These are phyloP conservation scores for Nasonia longicornis DNA, from an alignment of 1,140 invertebrate species.

Conservation along the genomic window DNA sequence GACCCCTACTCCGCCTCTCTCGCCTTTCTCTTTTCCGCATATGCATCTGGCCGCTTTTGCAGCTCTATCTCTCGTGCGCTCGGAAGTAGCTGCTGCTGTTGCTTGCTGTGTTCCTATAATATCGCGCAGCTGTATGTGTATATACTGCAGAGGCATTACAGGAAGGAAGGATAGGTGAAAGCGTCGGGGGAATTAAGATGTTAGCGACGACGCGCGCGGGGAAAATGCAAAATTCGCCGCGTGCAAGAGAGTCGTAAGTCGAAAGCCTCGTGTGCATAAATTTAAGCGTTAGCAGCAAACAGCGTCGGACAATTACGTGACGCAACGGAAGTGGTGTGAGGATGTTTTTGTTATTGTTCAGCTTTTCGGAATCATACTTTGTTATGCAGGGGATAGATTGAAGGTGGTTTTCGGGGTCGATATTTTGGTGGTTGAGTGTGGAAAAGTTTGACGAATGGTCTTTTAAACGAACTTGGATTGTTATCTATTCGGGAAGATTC, in stretches of 20 bases:
- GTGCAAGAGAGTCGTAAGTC: background rate
- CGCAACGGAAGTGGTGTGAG: constrained; percentile 25
- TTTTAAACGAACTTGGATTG: too few species aligned
- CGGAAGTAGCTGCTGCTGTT: background rate
- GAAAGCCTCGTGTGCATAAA: constrained; percentile 16
- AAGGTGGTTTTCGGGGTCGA: too few species aligned
- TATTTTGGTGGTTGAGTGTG: too few species aligned
- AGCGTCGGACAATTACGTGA: constrained; percentile 8
- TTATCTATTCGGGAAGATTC: too few species aligned
- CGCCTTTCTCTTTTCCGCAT: constrained; percentile 13
- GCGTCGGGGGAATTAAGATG: constrained; percentile 29
- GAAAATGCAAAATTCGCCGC: constrained; percentile 14
- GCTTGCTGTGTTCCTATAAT: background rate
- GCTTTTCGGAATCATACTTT: too few species aligned
- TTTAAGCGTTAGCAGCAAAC: constrained; percentile 10
- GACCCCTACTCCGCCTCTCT: background rate
- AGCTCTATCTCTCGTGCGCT: background rate
- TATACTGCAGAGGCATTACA: background rate
- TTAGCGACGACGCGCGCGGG: constrained; percentile 7
- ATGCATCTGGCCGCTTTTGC: background rate
- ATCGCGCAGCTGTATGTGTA: background rate
- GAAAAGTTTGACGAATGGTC: too few species aligned
- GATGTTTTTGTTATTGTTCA: background rate
- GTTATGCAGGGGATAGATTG: too few species aligned
- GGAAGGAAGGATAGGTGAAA: constrained; percentile 9